Evolutionary conservation across 2,797 vertebrate species (phyloP), one percentile per base, ranked within the genome.

Genomic region (Spinibarbus caldwelli): DNA sequence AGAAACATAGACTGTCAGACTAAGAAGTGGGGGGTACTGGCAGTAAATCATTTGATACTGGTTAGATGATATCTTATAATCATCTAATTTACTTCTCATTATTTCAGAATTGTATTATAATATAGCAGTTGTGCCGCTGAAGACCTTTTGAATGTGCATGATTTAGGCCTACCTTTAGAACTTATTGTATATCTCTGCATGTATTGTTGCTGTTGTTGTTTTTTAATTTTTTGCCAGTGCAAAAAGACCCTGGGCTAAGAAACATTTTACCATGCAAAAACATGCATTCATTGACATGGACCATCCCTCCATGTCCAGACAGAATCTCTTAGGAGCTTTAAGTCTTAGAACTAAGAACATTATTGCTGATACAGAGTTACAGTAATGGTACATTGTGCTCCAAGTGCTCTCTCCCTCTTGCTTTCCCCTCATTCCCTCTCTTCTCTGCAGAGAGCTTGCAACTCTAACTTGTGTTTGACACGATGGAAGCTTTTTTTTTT

Each of bases 381-480:
- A 79, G 41, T 70, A 66, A 77, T 19, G 21, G 15, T 45, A 47
- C 71, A 15, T 52, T 26, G 21, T 52, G 76, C 62, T 62, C 38
- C 70, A 76, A 80, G 78, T 45, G 81, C 82, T 38, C 57, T 49
- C 64, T 49, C 26, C 15, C 41, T 19, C 2, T 68, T 19, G n/a
- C 52, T 72, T 41, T 10, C 21, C 31, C 23, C 9, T 73, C 26
- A n/a, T 62, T 31, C 36, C n/a, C 29, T 66, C 45, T 38, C 36
- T 78, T 59, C 76, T 76, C 62, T 73, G 75, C 89, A 87, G 88
- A 84, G 54, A 78, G 38, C 75, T 90, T 78, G 62, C 78, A 67
- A 66, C 43, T 86, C 78, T 87, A 91, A 87, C 80, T 88, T 85
- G 85, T 88, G 87, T 85, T 80, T 86, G 54, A 86, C 83, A 89